These are phyloP conservation scores for Protonemura montana DNA, from an alignment of 2,888 invertebrate genomes.

Conservation along the genomic window DNA sequence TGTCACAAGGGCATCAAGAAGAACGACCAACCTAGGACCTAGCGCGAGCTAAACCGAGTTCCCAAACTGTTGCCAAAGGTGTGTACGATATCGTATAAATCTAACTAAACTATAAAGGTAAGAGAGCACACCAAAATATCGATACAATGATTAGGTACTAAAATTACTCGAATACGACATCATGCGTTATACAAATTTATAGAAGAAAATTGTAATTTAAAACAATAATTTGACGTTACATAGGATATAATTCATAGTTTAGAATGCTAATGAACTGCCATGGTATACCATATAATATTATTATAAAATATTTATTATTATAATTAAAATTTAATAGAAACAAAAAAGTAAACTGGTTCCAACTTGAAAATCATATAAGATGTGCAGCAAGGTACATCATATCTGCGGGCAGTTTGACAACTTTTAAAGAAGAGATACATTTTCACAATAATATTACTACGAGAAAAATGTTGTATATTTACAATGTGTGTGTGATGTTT, in stretches of 20 bases:
- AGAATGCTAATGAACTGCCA: not conserved
- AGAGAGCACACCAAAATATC: not conserved
- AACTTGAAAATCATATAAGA: not conserved
- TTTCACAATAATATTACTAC: not conserved
- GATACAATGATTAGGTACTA: conserved; percentile 21
- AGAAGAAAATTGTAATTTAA: not conserved
- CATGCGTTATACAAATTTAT: not conserved
- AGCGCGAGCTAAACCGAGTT: not conserved
- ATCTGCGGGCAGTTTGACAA: not conserved
- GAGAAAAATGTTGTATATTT: not conserved
- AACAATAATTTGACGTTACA: not conserved
- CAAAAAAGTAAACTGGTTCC: not conserved
- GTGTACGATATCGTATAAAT: conserved; percentile 31
- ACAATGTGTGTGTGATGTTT: conserved; percentile 9
- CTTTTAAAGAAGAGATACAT: not conserved
- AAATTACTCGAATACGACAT: conserved; percentile 16
- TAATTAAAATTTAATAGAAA: too few species aligned
- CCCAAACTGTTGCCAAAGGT: conserved; percentile 40
- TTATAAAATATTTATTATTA: not conserved
- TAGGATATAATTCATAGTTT: conserved; percentile 4
- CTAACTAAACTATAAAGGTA: not conserved
- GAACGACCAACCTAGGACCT: conserved; percentile 5
- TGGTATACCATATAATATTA: not conserved
- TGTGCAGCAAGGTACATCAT: not conserved
- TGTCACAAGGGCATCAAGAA: conserved; percentile 38